A percentile compares a stretch with the other conserved stretches of the same genome.
Evolutionary conservation across 1,140 invertebrate species (phyloP).

Genomic region (Dreissena rostriformis): DNA sequence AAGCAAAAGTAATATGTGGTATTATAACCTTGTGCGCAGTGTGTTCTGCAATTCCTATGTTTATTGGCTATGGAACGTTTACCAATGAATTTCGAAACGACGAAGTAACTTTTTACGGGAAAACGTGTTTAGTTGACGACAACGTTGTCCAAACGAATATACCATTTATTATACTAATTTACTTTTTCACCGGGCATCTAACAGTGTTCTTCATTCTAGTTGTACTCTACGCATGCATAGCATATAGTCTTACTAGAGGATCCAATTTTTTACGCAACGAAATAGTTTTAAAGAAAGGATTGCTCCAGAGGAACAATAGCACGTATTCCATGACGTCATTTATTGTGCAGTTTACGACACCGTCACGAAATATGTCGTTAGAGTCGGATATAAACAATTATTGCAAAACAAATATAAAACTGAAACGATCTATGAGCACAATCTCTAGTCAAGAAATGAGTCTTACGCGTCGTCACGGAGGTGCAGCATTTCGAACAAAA

Average conservation of each 20-base stretch:
- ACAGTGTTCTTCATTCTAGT: constrained; percentile 47
- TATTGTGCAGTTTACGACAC: constrained; percentile 12
- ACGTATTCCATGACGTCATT: constrained; percentile 42
- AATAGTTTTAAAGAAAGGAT: neutral
- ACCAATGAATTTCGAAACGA: neutral
- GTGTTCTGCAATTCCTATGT: constrained; percentile 37
- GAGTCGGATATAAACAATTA: neutral
- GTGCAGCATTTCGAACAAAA: constrained; percentile 35
- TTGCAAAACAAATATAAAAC: constrained; percentile 7
- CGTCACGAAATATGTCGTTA: constrained; percentile 13
- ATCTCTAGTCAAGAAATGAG: constrained; percentile 35
- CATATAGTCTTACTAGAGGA: constrained; percentile 18
- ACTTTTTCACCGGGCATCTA: constrained; percentile 39
- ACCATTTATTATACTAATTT: constrained; percentile 32
- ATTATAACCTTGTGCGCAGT: constrained; percentile 14
- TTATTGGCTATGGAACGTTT: constrained; percentile 44
- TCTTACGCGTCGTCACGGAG: constrained; percentile 39
- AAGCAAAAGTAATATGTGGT: constrained; percentile 23
- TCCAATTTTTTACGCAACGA: constrained; percentile 1
- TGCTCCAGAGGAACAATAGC: constrained; percentile 42
- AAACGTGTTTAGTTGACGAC: constrained; percentile 47
- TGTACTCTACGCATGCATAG: constrained; percentile 37
- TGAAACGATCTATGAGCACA: constrained; percentile 26
- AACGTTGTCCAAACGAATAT: constrained; percentile 13
- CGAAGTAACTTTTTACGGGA: neutral